These are phyloP conservation scores for Drosophila cracens DNA, from an alignment of 2,888 invertebrate genomes.

Conservation along the genomic window DNA sequence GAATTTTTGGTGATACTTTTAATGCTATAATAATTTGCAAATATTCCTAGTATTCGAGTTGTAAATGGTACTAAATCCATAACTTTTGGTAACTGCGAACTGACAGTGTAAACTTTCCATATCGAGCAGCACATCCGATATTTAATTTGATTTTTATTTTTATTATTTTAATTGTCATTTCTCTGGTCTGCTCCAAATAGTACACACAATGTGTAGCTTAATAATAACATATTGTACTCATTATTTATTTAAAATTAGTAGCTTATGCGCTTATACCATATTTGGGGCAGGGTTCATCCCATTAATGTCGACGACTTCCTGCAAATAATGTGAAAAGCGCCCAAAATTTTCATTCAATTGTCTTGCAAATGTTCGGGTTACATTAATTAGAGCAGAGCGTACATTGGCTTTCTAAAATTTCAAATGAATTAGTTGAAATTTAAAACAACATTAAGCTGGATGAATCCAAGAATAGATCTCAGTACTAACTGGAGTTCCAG, in stretches of 20 bases:
- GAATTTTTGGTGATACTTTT: not conserved
- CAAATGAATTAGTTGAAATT: conserved; percentile 1
- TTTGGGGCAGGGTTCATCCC: conserved; percentile 3
- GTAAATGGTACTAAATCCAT: not conserved
- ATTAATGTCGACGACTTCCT: conserved; percentile 30
- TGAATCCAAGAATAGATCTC: conserved; percentile 7
- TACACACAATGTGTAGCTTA: conserved; percentile 24
- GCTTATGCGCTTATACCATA: not conserved
- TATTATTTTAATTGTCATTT: not conserved
- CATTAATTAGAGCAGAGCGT: conserved; percentile 65
- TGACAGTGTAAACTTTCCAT: conserved; percentile 25
- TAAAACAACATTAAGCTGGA: not conserved
- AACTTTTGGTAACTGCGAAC: not conserved
- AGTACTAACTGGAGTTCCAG: conserved; percentile 29
- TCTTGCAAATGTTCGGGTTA: conserved; percentile 34
- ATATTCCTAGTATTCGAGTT: not conserved
- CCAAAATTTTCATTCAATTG: conserved; percentile 38
- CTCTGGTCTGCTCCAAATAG: conserved; percentile 40
- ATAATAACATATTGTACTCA: conserved; percentile 9
- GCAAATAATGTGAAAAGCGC: conserved; percentile 17
- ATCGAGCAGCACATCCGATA: conserved; percentile 25
- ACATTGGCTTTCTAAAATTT: conserved; percentile 25
- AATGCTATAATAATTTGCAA: not conserved
- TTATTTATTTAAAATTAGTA: not conserved
- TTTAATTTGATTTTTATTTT: not conserved